phyloP scores from a whole-genome alignment of 1,140 invertebrate genomes.

The Bombus consobrinus region DNA sequence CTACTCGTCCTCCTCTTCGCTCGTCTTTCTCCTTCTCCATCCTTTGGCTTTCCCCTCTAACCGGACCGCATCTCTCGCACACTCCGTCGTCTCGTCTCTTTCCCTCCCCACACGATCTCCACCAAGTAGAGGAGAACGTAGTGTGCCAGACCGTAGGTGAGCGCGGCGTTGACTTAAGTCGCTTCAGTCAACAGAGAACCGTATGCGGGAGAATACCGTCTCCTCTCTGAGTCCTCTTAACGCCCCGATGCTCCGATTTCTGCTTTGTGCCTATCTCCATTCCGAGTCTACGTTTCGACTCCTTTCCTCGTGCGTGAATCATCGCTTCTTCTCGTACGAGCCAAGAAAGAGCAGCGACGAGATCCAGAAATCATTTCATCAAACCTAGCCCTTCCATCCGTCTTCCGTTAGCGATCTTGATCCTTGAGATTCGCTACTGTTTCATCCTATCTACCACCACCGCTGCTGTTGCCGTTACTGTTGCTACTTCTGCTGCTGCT shows the following conservation, averaged over 20 bases:
- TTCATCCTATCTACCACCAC: not conserved
- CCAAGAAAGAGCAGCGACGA: not conserved
- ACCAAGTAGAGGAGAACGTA: conserved; percentile 28
- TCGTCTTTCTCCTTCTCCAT: conserved; percentile 9
- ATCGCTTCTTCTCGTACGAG: not conserved
- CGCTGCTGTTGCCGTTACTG: not conserved
- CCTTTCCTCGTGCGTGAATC: conserved; percentile 6
- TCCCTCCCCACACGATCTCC: conserved; percentile 26
- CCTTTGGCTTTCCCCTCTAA: conserved; percentile 1
- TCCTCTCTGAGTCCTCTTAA: conserved; percentile 42
- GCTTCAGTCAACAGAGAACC: conserved; percentile 67
- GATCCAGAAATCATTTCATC: conserved; percentile 14
- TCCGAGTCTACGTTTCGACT: conserved; percentile 12
- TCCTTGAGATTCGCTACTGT: not conserved
- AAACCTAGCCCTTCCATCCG: no score
- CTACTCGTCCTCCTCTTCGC: not conserved
- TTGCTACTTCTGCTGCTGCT: not conserved
- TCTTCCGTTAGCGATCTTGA: conserved; percentile 13
- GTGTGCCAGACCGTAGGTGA: conserved; percentile 59
- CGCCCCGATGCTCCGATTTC: conserved; percentile 60
- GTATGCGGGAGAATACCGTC: conserved; percentile 61
- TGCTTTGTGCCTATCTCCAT: conserved; percentile 55
- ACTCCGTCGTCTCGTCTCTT: not conserved
- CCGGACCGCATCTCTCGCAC: not conserved
- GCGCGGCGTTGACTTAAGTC: conserved; percentile 66